Percentiles rank a stretch among this genome's conserved stretches.
Conservation (phyloP, 2,888 invertebrate species). For the Elegia similella region DNA sequence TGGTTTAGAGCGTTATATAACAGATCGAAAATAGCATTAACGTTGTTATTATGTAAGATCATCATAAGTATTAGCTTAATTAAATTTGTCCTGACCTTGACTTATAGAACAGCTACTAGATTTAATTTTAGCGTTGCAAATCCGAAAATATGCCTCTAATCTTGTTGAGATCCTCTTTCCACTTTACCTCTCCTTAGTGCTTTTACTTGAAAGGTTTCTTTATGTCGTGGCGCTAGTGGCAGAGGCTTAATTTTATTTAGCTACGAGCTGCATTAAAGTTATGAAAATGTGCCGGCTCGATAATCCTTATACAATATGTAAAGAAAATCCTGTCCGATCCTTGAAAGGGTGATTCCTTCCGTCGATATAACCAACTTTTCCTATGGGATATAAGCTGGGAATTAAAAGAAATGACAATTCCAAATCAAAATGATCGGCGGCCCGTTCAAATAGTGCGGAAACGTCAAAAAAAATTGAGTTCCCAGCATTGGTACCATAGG, state of each 20-base stretch:
- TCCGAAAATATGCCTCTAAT: background rate
- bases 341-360: too few species aligned
- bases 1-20: background rate
- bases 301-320: too few species aligned
- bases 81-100: background rate
- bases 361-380: too few species aligned
- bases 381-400: too few species aligned
- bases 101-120: background rate
- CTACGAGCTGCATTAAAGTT: constrained; percentile 7
- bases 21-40: background rate
- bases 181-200: background rate
- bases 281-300: background rate
- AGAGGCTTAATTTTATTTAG: constrained; percentile 17
- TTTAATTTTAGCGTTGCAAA: constrained; percentile 3
- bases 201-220: constrained; percentile 12
- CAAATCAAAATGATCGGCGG: too few species aligned
- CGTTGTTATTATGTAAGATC: background rate
- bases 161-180: constrained; percentile 3
- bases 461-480: too few species aligned
- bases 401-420: too few species aligned
- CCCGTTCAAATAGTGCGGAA: too few species aligned
- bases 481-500: too few species aligned
- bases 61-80: background rate
- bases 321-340: too few species aligned
- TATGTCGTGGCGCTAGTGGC: background rate